Percentiles rank a stretch among this genome's conserved stretches.
Conservation (phyloP, 1,140 invertebrate genomes). For the Condylostylus longicornis region DNA sequence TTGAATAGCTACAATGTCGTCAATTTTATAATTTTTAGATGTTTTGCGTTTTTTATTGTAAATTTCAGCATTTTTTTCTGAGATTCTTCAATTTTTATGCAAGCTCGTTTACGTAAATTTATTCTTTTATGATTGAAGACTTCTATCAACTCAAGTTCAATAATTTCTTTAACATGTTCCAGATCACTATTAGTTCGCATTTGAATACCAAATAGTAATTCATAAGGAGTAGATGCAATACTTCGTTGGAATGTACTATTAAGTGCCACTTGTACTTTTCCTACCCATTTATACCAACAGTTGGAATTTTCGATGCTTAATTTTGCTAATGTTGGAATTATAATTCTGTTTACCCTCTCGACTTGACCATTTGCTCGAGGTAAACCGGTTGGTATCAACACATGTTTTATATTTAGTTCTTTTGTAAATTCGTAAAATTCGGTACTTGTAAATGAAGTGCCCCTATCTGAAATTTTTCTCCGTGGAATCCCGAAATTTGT, state of each 20-base stretch:
- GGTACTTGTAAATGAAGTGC: slow-evolving; percentile 10
- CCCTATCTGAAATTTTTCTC: slow-evolving; percentile 2
- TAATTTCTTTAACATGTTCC: slow-evolving; percentile 1
- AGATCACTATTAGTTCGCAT: slow-evolving; percentile 3
- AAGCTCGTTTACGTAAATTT: too few relatives aligned
- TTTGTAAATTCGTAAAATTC: slow-evolving; percentile 20
- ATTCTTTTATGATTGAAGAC: too few relatives aligned
- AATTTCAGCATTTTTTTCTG: too few relatives aligned
- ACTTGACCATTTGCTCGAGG: slow-evolving; percentile 22
- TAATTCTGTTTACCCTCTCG: slow-evolving; percentile 8
- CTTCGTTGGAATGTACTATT: slow-evolving; percentile 4
- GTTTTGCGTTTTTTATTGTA: slow-evolving; percentile 7
- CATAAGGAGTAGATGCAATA: slow-evolving; percentile 3
- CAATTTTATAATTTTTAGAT: slow-evolving; percentile 9
- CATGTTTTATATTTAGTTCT: slow-evolving; percentile 12
- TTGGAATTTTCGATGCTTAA: not conserved
- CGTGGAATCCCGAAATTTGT: slow-evolving; percentile 22
- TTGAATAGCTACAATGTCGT: slow-evolving; percentile 19
- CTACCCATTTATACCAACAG: slow-evolving; percentile 4
- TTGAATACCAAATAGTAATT: slow-evolving; percentile 4
- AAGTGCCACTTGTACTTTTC: slow-evolving; percentile 4
- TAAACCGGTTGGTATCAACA: slow-evolving; percentile 17
- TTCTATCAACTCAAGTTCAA: not conserved
- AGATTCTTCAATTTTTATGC: too few relatives aligned
- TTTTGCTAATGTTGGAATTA: not conserved